Conservation (phyloP, 2,888 invertebrate genomes). For the Gastrophysa polygoni region DNA sequence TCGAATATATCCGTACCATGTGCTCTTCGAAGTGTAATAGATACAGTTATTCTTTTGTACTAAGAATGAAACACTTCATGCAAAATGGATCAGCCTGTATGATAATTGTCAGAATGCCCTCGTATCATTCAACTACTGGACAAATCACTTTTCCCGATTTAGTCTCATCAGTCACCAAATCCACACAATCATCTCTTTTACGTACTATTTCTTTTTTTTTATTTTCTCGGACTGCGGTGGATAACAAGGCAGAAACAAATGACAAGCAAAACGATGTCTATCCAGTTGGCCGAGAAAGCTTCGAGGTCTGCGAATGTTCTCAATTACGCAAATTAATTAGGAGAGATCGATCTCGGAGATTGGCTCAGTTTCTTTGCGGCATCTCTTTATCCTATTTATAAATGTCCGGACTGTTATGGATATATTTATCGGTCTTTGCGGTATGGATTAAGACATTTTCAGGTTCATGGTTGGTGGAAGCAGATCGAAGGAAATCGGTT, state of each 20-base stretch:
- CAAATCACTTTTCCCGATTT: too few relatives aligned
- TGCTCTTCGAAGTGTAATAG: too few relatives aligned
- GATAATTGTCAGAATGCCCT: too few relatives aligned
- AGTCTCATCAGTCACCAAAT: too few relatives aligned
- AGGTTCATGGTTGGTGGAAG: background rate
- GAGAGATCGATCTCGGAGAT: slow-evolving; percentile 45
- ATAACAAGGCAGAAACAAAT: slow-evolving; percentile 51
- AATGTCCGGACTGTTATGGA: slow-evolving; percentile 29
- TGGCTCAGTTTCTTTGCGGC: slow-evolving; percentile 36
- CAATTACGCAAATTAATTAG: slow-evolving; percentile 55
- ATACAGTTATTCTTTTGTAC: too few relatives aligned
- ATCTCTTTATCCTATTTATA: slow-evolving; percentile 35
- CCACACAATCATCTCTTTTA: too few relatives aligned
- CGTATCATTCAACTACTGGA: too few relatives aligned
- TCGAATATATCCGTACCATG: too few relatives aligned
- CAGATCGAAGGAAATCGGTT: background rate
- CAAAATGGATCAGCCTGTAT: too few relatives aligned
- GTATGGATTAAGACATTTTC: background rate
- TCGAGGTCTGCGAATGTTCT: slow-evolving; percentile 48
- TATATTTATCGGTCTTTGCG: slow-evolving; percentile 13
- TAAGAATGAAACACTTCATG: too few relatives aligned
- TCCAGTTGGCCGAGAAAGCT: slow-evolving; percentile 44
- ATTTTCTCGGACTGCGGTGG: slow-evolving; percentile 35
- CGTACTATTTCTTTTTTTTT: too few relatives aligned
- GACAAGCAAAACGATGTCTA: slow-evolving; percentile 49